Base-by-base conservation (phyloP, 1,140 invertebrate species). In the Ruditapes philippinarum region DNA sequence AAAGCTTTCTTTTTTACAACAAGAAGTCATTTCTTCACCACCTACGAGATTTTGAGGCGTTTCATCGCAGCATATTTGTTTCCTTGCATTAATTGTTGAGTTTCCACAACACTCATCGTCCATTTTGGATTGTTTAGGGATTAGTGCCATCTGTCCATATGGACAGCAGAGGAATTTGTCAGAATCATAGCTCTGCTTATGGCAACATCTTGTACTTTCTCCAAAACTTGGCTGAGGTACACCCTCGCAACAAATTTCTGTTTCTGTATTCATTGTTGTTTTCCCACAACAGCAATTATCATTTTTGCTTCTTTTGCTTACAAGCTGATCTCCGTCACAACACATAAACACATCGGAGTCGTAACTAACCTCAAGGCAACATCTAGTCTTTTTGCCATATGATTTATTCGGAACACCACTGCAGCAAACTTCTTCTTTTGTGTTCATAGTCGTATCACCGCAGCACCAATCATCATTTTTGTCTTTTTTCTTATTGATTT, bases 211-310 rank as follows among this genome's bases (percentile, higher is more conserved):
- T 19, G 87, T 82, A 38, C 65, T 76, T 51, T 81, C 68, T 22
- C 87, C 68, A 62, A 40, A 89, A 5, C 33, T 57, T 28, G 40
- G 60, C 38, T 89, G 78, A 40, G 87, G 87, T 54, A 73, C 70
- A 28, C 87, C 87, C 33, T 89, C 87, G 54, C 87, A 89, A 76
- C 87, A 89, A 11, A 89, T 74, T 81, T 89, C 87, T n/a, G 62
- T 74, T 40, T 81, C 57, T 5, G 78, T 89, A 60, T 89, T 82
- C 45, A 89, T 51, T 31, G 87, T 89, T 54, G 87, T 89, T 42
- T 81, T 74, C 19, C 87, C 87, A 60, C 87, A 89, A 54, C 87
- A 89, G 31, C 87, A 89, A 45, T 89, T 89, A 38, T 89, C 87
- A 5, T 83, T 76, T 45, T 54, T 60, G 51, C 83, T 38, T 49